Evolutionary conservation across 2,888 invertebrate genomes (phyloP).

Genomic region (Drosophila fungiperda): DNA sequence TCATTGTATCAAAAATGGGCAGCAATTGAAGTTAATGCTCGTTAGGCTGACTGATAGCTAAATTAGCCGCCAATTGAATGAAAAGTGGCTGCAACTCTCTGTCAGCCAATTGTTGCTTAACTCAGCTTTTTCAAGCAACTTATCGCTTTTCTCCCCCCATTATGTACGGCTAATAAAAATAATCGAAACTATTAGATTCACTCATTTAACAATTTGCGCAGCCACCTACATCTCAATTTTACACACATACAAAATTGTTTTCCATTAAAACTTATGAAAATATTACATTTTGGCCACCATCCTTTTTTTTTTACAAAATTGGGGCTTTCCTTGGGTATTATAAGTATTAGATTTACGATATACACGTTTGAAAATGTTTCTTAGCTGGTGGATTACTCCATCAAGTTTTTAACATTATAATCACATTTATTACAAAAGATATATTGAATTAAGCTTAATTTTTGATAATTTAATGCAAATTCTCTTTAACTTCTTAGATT

Average conservation of each 20-base stretch:
- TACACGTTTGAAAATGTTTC: background rate
- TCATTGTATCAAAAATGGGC: slow-evolving; percentile 52
- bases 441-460: background rate
- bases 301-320: fast-evolving
- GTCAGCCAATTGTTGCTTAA: slow-evolving; percentile 17
- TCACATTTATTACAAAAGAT: background rate
- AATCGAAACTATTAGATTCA: background rate
- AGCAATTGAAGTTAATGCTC: slow-evolving; percentile 71
- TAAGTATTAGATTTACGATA: too few species aligned
- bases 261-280: background rate
- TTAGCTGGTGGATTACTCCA: background rate
- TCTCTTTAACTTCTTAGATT: background rate
- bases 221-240: background rate
- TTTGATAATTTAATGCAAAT: background rate
- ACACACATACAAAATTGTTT: background rate
- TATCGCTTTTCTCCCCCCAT: background rate
- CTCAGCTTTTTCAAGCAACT: slow-evolving; percentile 10
- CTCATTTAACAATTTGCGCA: background rate
- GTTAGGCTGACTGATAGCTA: slow-evolving; percentile 36
- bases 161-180: background rate
- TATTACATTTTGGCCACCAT: background rate
- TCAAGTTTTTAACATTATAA: background rate
- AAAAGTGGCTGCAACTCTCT: slow-evolving; percentile 35
- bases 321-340: background rate
- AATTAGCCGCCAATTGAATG: slow-evolving; percentile 37